Evolutionary conservation across 2,888 invertebrate species (phyloP).

Genomic region (Rhagophthalmus giganteus): DNA sequence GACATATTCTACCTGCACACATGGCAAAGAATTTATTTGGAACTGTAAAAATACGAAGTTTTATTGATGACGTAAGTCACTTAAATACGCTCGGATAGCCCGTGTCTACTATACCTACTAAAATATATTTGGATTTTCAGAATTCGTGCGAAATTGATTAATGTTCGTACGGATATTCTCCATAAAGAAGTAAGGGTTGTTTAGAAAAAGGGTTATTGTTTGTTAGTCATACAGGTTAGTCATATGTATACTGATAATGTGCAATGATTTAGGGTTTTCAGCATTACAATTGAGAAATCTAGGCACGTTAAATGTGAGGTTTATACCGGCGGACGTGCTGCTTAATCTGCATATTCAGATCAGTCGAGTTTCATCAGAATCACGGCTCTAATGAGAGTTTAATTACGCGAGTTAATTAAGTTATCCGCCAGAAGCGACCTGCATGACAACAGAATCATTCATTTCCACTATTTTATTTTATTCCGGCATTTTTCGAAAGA

Average conservation of each 20-base stretch:
- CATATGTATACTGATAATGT: constrained; percentile 1
- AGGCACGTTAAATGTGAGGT: constrained; percentile 42
- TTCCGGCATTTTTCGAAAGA: too few species aligned
- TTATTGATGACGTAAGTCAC: too few species aligned
- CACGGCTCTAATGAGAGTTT: constrained; percentile 49
- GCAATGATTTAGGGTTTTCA: constrained; percentile 27
- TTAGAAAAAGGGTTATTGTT: not conserved
- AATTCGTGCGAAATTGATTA: too few species aligned
- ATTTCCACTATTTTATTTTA: constrained; percentile 20
- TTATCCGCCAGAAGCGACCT: constrained; percentile 40
- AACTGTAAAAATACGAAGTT: too few species aligned
- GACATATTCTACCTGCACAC: too few species aligned
- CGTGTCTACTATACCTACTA: too few species aligned
- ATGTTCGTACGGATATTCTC: too few species aligned
- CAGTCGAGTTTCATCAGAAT: constrained; percentile 44
- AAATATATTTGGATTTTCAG: too few species aligned
- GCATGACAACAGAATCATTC: constrained; percentile 30
- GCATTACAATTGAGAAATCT: constrained; percentile 39
- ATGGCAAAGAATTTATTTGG: too few species aligned
- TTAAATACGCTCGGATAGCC: too few species aligned
- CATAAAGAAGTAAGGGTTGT: not conserved
- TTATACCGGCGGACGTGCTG: constrained; percentile 44
- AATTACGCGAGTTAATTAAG: constrained; percentile 48
- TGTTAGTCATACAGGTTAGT: not conserved
- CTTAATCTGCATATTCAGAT: constrained; percentile 51